phyloP scores from a whole-genome alignment of 2,888 invertebrate species.

The Trissoscelio sp. region DNA sequence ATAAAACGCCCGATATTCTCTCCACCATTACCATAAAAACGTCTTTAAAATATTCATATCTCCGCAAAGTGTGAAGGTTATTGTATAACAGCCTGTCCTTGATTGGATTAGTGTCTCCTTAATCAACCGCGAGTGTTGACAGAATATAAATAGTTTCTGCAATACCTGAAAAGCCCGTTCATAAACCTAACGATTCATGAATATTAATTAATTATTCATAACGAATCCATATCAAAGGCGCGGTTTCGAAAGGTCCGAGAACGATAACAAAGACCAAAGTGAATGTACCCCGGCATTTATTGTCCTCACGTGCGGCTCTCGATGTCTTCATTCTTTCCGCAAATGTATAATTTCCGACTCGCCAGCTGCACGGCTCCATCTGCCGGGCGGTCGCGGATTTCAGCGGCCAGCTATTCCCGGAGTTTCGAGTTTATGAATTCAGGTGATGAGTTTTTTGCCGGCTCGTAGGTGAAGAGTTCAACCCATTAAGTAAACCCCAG shows the following conservation, averaged over 20 bases:
- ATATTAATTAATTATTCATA: conserved; percentile 50
- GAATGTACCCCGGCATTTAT: neutral
- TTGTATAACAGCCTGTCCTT: conserved; percentile 37
- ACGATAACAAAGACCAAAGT: conserved; percentile 9
- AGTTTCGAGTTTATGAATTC: conserved; percentile 41
- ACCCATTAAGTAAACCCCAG: conserved; percentile 77
- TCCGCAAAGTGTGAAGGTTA: conserved; percentile 28
- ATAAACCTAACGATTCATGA: conserved; percentile 38
- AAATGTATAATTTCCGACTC: conserved; percentile 67
- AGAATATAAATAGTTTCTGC: conserved; percentile 41
- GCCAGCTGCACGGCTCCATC: conserved; percentile 64
- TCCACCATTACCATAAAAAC: conserved; percentile 22
- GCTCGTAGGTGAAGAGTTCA: conserved; percentile 80
- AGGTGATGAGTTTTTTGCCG: conserved; percentile 55
- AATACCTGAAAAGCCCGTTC: conserved; percentile 19
- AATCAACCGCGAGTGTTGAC: conserved; percentile 44
- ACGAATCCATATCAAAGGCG: conserved; percentile 15
- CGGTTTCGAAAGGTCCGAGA: neutral
- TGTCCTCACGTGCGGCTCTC: neutral
- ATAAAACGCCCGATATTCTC: neutral
- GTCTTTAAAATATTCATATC: conserved; percentile 30
- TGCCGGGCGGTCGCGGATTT: conserved; percentile 27
- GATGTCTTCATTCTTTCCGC: conserved; percentile 68
- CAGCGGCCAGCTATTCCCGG: conserved; percentile 28
- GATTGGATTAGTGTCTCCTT: conserved; percentile 49